A percentile compares a stretch with the other conserved stretches of the same genome.
Conservation (phyloP, 2,113 vertebrate species). For the Apteryx mantelli region DNA sequence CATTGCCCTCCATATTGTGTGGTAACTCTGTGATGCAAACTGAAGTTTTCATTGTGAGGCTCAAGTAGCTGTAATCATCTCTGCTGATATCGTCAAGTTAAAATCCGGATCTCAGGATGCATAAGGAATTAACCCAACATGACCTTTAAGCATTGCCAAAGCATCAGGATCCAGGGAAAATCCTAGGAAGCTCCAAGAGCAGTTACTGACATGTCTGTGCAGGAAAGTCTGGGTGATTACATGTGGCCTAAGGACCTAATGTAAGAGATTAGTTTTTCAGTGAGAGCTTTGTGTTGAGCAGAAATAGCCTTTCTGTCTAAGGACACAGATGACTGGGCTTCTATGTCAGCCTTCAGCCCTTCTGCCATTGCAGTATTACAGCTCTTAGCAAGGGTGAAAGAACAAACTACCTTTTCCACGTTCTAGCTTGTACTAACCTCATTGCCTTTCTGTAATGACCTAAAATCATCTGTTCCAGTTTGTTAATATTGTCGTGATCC, state of each 20-base stretch:
- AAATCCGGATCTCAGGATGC: neutral
- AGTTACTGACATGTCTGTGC: neutral
- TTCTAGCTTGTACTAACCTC: neutral
- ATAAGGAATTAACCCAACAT: neutral
- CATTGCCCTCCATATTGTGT: neutral
- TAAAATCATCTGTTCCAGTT: neutral
- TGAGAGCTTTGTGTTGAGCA: neutral
- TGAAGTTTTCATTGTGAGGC: neutral
- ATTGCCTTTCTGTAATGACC: neutral
- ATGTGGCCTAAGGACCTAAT: neutral
- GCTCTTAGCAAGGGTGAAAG: fast-evolving
- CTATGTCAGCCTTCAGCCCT: neutral
- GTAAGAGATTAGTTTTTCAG: neutral
- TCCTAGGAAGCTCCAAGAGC: conserved; percentile 5
- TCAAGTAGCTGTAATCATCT: neutral
- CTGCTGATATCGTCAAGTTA: neutral
- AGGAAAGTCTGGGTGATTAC: neutral
- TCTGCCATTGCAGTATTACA: too few species aligned
- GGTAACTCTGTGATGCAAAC: neutral
- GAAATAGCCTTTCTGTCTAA: neutral
- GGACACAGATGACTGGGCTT: neutral
- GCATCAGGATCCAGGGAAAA: neutral
- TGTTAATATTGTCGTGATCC: neutral
- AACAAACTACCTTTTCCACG: neutral
- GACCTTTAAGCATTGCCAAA: neutral